Evolutionary conservation across 2,888 invertebrate genomes (phyloP).

Genomic region (Ormyrus pomaceus): DNA sequence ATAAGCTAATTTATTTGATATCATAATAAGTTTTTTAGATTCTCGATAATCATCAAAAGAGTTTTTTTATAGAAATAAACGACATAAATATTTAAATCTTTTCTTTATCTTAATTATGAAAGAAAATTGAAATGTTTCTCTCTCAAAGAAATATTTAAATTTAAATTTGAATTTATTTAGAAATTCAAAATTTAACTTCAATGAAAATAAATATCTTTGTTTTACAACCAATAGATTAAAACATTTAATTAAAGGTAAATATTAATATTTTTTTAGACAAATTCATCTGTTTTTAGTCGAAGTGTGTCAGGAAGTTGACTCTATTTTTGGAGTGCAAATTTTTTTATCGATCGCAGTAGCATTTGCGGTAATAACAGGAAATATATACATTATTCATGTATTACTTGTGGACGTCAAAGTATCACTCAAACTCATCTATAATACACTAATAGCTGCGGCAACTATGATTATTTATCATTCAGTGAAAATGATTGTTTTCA

Average conservation of each 20-base stretch:
- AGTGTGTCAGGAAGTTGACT: constrained; percentile 14
- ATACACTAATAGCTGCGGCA: background rate
- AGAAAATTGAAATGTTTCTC: too few species aligned
- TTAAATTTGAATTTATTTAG: too few species aligned
- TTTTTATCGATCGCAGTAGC: constrained; percentile 14
- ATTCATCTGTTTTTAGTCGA: constrained; percentile 19
- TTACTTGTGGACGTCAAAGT: background rate
- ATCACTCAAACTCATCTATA: background rate
- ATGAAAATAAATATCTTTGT: background rate
- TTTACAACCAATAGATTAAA: background rate
- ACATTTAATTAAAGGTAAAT: background rate
- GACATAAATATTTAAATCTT: too few species aligned
- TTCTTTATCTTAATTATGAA: too few species aligned
- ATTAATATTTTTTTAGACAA: constrained; percentile 2
- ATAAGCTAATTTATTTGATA: too few species aligned
- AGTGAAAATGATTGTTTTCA: constrained; percentile 20
- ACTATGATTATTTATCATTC: constrained; percentile 33
- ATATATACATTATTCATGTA: constrained; percentile 24
- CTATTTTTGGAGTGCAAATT: constrained; percentile 32
- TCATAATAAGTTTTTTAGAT: too few species aligned
- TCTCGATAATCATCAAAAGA: too few species aligned
- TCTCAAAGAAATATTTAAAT: too few species aligned
- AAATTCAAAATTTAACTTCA: too few species aligned
- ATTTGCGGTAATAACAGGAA: constrained; percentile 30
- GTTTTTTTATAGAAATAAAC: too few species aligned